phyloP scores from a whole-genome alignment of 2,888 invertebrate genomes.

The Junonia oenone region DNA sequence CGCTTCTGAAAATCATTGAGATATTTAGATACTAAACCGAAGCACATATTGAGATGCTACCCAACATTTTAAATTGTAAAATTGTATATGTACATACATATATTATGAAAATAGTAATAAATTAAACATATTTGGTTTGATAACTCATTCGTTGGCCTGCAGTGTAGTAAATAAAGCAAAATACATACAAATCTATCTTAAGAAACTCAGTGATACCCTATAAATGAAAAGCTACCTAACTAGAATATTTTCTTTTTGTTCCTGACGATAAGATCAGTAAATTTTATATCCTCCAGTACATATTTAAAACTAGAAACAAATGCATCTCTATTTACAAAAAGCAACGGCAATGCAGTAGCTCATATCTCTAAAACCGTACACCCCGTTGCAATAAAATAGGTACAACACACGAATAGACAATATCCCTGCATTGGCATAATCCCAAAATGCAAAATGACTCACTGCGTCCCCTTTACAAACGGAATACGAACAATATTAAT shows the following conservation, averaged over 20 bases:
- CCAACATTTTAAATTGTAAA: too few species aligned
- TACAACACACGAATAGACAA: conserved; percentile 6
- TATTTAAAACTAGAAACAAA: background rate
- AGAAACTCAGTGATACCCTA: too few species aligned
- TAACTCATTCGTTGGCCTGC: too few species aligned
- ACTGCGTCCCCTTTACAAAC: conserved; percentile 14
- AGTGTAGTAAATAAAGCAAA: too few species aligned
- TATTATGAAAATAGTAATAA: too few species aligned
- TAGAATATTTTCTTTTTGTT: too few species aligned
- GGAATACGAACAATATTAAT: conserved; percentile 17
- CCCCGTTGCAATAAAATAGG: conserved; percentile 2
- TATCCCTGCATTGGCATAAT: conserved; percentile 21
- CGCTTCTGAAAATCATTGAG: background rate
- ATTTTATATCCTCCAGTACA: background rate
- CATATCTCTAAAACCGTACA: background rate
- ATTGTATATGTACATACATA: too few species aligned
- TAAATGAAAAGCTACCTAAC: too few species aligned
- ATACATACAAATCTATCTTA: too few species aligned
- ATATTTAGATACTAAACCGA: too few species aligned
- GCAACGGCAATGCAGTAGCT: background rate
- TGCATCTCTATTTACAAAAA: background rate
- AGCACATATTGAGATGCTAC: too few species aligned
- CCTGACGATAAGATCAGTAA: background rate
- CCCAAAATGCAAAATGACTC: conserved; percentile 25
- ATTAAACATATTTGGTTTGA: too few species aligned